Base-by-base conservation (phyloP, 2,113 vertebrate species). In the Nesoenas mayeri region DNA sequence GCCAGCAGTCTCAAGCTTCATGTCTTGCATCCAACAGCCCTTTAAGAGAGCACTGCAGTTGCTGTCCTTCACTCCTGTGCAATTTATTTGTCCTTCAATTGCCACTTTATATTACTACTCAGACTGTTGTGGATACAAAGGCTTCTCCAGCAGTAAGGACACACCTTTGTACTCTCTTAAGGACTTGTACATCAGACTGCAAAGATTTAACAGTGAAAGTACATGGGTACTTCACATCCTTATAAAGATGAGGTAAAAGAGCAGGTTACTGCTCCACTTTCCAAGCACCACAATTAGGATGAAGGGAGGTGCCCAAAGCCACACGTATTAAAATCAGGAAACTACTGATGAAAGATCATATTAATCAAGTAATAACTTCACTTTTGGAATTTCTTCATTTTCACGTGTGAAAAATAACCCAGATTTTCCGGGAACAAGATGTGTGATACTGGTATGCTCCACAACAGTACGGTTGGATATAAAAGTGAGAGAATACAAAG, bases 11-110 rank as follows among this genome's bases (percentile, higher is more conserved):
- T 31, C 7, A 1, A 58, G 40, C 42, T 78, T 36, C 58, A 11
- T 15, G 2, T 2, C 5, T 28, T 0, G 0, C 47, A 38, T n/a
- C 14, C 15, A 22, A 40, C 9, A 81, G 69, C 22, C 29, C 42
- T 32, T 20, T n/a, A 42, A 67, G 13, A 81, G 6, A 60, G 26
- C 28, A 2, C 66, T 38, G 42, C 24, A 47, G 47, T 34, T 47
- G 42, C 70, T 60, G 17, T 14, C n/a, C 42, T 58, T 34, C 7
- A 17, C 22, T 60, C 10, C 62, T 69, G 16, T 13, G 22, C 28
- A 54, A 31, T 24, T 66, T 20, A 29, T 36, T 62, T 71, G 24
- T 58, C 51, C 28, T 36, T 31, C n/a, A 47, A 4, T 24, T 42
- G 21, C 38, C 60, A 2, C 2, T 62, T 72, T 72, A 60, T 19